Evolutionary conservation across 2,888 invertebrate genomes (phyloP).

Genomic region (Xiphydria camelus): DNA sequence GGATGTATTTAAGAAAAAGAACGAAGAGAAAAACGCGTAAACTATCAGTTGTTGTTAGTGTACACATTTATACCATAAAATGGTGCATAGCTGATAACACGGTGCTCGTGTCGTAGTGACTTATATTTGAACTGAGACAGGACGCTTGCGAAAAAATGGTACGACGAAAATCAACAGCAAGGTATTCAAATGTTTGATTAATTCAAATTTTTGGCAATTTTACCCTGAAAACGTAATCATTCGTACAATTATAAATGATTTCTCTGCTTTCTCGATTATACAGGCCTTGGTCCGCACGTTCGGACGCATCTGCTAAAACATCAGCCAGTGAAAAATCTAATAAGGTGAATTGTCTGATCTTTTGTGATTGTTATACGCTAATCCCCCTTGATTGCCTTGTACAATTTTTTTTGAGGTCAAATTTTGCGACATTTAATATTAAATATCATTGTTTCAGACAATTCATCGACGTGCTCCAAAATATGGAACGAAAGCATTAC

Average conservation of each 20-base stretch:
- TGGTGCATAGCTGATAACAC: too few relatives aligned
- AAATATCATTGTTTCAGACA: not conserved
- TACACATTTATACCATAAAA: too few relatives aligned
- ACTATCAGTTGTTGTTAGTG: too few relatives aligned
- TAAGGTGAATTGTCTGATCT: not conserved
- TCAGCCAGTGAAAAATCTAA: not conserved
- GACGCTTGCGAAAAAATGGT: constrained; percentile 38
- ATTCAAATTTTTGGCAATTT: too few relatives aligned
- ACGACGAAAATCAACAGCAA: constrained; percentile 30
- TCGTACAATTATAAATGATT: constrained; percentile 1
- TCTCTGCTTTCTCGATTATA: not conserved
- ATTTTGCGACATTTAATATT: not conserved
- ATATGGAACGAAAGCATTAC: constrained; percentile 16
- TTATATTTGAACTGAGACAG: too few relatives aligned
- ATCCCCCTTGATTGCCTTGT: too few relatives aligned
- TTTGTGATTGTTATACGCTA: too few relatives aligned
- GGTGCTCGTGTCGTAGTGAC: too few relatives aligned
- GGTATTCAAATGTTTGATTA: too few relatives aligned
- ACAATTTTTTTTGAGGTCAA: not conserved
- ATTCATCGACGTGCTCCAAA: not conserved
- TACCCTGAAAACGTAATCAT: too few relatives aligned
- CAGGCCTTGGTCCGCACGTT: not conserved
- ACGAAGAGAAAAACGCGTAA: too few relatives aligned
- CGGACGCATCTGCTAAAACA: not conserved
- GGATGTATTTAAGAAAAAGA: too few relatives aligned